phyloP scores from a whole-genome alignment of 2,888 invertebrate species.

The Papilio protenor region DNA sequence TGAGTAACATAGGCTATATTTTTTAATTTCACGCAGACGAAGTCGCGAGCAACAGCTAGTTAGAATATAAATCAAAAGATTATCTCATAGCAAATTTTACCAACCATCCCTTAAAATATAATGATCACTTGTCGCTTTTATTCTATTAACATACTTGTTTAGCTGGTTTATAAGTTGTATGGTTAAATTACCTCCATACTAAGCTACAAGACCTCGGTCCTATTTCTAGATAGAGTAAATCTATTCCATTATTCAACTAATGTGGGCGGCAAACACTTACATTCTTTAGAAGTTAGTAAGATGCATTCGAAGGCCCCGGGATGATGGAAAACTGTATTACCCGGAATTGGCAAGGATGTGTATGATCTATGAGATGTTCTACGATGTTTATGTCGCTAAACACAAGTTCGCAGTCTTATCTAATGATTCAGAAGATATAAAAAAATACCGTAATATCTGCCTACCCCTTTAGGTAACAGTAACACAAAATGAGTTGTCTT shows the following conservation, averaged over 20 bases:
- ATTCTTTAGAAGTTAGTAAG: conserved; percentile 14
- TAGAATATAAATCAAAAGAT: too few relatives aligned
- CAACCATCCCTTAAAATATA: too few relatives aligned
- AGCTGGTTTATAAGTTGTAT: background rate
- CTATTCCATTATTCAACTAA: conserved; percentile 17
- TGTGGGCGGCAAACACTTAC: conserved; percentile 6
- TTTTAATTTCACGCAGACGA: too few relatives aligned
- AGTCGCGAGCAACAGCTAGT: too few relatives aligned
- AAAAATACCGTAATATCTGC: background rate
- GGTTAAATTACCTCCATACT: background rate
- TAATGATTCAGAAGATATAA: background rate
- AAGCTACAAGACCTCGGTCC: conserved; percentile 6
- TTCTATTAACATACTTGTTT: background rate
- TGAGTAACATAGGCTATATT: too few relatives aligned
- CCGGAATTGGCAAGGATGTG: background rate
- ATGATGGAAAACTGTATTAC: conserved; percentile 2
- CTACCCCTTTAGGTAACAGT: background rate
- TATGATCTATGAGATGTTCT: background rate
- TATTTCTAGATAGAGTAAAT: conserved; percentile 16
- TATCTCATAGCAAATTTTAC: too few relatives aligned
- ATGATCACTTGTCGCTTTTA: too few relatives aligned
- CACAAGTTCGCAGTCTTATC: background rate
- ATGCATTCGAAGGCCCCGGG: background rate
- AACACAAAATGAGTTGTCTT: background rate
- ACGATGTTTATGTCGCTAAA: background rate